Conservation (phyloP, 2,797 vertebrate species). For the Presbytis comata region DNA sequence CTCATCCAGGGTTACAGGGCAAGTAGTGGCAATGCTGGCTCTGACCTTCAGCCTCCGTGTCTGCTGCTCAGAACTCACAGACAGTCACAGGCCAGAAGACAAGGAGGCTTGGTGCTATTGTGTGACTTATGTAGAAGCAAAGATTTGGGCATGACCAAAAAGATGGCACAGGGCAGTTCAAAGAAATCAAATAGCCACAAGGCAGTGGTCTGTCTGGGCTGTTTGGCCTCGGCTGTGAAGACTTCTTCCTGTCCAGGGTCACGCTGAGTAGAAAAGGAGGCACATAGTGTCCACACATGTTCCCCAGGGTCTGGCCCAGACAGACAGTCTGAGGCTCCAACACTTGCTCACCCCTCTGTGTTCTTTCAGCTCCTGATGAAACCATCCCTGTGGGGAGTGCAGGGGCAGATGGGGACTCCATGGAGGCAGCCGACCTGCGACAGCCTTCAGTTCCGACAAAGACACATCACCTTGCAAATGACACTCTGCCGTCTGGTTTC, state of each 20-base stretch:
- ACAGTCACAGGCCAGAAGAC: background rate
- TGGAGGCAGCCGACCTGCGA: conserved; percentile 43
- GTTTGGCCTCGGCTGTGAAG: background rate
- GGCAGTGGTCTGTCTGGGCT: background rate
- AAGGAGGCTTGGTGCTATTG: background rate
- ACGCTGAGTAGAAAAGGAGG: background rate
- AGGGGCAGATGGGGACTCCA: background rate
- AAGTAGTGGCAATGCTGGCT: background rate
- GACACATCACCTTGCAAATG: conserved; percentile 13
- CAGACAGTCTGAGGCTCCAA: conserved; percentile 37
- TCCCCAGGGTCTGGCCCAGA: conserved; percentile 11
- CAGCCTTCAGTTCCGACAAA: conserved; percentile 63
- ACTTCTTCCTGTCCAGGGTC: accelerated
- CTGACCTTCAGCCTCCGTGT: background rate
- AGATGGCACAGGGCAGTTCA: background rate
- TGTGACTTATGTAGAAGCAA: background rate
- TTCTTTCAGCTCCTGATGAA: conserved; percentile 74
- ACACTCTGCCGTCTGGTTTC: conserved; percentile 71
- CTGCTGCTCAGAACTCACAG: background rate
- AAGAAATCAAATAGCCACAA: background rate
- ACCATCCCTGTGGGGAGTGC: conserved; percentile 51
- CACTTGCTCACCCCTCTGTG: conserved; percentile 53
- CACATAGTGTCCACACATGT: background rate
- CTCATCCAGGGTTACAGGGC: background rate
- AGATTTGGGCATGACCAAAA: background rate